These are phyloP conservation scores for Himalopsyche anomala DNA, from an alignment of 2,888 invertebrate species.

Conservation along the genomic window DNA sequence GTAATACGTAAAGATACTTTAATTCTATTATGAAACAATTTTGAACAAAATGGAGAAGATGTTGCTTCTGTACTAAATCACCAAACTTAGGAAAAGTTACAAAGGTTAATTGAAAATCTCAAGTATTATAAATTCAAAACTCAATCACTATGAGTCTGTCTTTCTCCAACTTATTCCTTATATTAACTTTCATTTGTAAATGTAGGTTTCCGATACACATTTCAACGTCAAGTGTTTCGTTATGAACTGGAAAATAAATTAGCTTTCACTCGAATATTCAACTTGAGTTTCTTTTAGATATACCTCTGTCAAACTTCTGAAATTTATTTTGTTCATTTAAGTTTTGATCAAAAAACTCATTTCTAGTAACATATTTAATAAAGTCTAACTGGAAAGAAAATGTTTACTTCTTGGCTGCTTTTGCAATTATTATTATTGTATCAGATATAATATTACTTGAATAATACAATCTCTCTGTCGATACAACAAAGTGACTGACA, in stretches of 20 bases:
- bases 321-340: conserved; percentile 49
- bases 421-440: conserved; percentile 14
- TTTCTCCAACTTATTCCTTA: conserved; percentile 39
- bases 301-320: conserved; percentile 43
- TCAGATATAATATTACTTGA: neutral
- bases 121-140: conserved; percentile 52
- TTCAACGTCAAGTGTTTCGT: conserved; percentile 40
- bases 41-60: neutral
- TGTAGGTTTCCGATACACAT: conserved; percentile 36
- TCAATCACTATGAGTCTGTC: conserved; percentile 50
- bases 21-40: conserved; percentile 6
- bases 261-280: conserved; percentile 28
- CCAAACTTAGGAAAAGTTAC: conserved; percentile 35
- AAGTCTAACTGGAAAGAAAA: neutral
- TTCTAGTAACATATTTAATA: conserved; percentile 42
- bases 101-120: conserved; percentile 40
- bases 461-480: no score
- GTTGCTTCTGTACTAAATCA: neutral
- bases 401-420: neutral
- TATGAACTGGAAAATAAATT: conserved; percentile 44
- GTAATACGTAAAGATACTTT: no score
- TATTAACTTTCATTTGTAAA: conserved; percentile 41
- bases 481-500: no score
- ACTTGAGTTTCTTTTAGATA: neutral
- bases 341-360: conserved; percentile 52